These are phyloP conservation scores for Neolamprologus ventralis DNA, from an alignment of 2,113 vertebrate genomes.

Conservation along the genomic window DNA sequence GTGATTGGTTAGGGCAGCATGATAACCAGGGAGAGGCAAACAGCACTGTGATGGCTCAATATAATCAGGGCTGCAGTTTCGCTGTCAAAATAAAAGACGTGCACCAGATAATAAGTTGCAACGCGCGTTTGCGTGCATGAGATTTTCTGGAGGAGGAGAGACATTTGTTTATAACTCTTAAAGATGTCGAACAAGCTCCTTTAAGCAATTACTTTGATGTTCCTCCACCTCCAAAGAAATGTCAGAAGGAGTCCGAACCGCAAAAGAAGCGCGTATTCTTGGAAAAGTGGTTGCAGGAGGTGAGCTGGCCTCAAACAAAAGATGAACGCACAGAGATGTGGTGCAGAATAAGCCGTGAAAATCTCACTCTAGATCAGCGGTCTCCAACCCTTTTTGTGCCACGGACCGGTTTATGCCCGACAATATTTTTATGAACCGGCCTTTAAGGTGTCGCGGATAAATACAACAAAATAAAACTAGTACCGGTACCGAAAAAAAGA, in stretches of 20 bases:
- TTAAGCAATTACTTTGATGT: not conserved
- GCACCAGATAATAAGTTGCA: not conserved
- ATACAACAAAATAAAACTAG: too few species aligned
- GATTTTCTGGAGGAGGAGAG: not conserved
- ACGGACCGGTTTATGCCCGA: too few species aligned
- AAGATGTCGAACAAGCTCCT: rapidly evolving
- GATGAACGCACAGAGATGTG: too few species aligned
- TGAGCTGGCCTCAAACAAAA: too few species aligned
- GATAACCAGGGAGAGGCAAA: rapidly evolving
- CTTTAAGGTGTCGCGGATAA: too few species aligned
- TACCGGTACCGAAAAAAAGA: too few species aligned
- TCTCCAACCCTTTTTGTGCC: rapidly evolving
- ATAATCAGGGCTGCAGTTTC: not conserved
- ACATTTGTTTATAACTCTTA: not conserved
- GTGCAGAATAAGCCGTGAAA: too few species aligned
- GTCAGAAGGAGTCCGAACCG: rapidly evolving
- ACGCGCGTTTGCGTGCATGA: rapidly evolving
- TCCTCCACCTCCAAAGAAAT: not conserved
- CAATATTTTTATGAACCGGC: too few species aligned
- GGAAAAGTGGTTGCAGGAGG: too few species aligned
- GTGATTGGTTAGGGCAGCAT: not conserved
- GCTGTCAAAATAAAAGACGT: not conserved
- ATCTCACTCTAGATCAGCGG: too few species aligned
- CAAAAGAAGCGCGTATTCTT: too few species aligned
- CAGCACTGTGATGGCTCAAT: not conserved